phyloP scores from a whole-genome alignment of 2,113 vertebrate species.

The Pipa parva region DNA sequence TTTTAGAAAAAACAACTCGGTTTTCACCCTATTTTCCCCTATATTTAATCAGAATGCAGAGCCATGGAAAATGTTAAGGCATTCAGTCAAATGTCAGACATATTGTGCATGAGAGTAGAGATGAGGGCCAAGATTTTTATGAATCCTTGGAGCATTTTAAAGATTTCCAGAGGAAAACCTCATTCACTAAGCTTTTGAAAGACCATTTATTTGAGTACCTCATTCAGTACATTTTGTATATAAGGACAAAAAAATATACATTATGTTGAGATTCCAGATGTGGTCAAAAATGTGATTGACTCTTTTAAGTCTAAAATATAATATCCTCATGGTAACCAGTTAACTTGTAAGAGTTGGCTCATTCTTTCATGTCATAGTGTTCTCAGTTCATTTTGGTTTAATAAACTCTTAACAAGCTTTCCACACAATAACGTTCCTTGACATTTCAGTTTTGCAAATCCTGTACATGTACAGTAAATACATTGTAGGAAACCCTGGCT shows the following conservation, averaged over 20 bases:
- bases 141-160: background rate
- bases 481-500: no score
- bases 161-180: slow-evolving; percentile 2
- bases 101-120: background rate
- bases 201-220: background rate
- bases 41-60: no score
- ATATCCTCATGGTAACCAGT: slow-evolving; percentile 9
- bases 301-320: slow-evolving; percentile 1
- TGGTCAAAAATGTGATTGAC: slow-evolving; percentile 4
- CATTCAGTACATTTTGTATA: background rate
- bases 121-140: background rate
- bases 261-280: slow-evolving; percentile 15
- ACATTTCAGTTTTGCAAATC: no score
- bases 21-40: no score
- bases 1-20: no score
- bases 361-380: background rate
- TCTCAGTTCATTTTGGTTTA: background rate
- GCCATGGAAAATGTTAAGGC: background rate
- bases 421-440: no score
- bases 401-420: background rate
- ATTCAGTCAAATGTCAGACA: background rate
- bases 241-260: background rate
- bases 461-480: no score
- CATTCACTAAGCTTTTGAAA: slow-evolving; percentile 5
- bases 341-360: slow-evolving; percentile 3